Conservation (phyloP, 1,140 invertebrate genomes). For the Pachyrhynchus sulphureomaculatus region DNA sequence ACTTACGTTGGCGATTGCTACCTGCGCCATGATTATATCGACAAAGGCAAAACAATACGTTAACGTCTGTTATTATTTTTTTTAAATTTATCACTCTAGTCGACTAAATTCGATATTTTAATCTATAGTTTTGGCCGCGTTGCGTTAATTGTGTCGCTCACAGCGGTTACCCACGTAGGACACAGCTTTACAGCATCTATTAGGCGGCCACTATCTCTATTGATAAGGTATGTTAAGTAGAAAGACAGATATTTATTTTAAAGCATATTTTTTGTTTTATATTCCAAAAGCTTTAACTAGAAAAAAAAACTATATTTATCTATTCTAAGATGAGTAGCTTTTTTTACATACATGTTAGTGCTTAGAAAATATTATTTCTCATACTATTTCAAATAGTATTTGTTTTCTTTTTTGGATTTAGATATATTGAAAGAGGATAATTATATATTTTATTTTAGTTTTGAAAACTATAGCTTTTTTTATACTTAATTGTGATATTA, state of each 20-base stretch:
- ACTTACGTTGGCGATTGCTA: no score
- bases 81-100: no score
- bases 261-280: not conserved
- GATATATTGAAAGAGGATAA: not conserved
- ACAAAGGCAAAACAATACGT: no score
- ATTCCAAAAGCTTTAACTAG: not conserved
- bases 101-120: no score
- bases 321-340: not conserved
- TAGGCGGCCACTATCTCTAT: not conserved
- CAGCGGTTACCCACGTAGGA: no score
- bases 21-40: no score
- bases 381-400: no score
- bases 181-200: no score
- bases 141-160: no score
- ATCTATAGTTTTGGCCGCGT: no score
- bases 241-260: not conserved
- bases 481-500: slow-evolving; percentile 15
- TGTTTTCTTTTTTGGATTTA: not conserved
- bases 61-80: no score
- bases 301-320: not conserved
- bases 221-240: not conserved
- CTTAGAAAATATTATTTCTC: no score
- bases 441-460: not conserved
- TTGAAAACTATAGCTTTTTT: slow-evolving; percentile 8
- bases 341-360: not conserved